Evolutionary conservation across 2,797 vertebrate genomes (phyloP).

Genomic region (Sebastes jordani): DNA sequence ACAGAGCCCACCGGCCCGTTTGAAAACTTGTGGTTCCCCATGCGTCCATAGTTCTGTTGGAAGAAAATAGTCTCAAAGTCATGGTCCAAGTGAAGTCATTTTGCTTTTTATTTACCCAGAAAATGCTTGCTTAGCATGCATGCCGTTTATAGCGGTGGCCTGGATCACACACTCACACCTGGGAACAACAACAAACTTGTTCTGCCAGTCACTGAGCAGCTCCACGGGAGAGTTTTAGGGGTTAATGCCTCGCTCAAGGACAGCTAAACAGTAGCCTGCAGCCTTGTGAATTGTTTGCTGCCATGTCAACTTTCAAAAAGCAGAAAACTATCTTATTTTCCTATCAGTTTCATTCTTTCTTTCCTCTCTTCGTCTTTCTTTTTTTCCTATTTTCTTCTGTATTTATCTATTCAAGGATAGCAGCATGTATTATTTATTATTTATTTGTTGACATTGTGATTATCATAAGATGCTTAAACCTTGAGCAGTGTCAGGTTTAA

Average conservation of each 20-base stretch:
- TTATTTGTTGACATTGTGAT: not conserved
- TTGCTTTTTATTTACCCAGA: slow-evolving; percentile 14
- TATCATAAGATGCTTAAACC: not conserved
- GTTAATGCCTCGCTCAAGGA: slow-evolving; percentile 32
- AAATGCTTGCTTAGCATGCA: slow-evolving; percentile 24
- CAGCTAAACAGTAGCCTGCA: not conserved
- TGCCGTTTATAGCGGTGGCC: slow-evolving; percentile 34
- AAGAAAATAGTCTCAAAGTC: slow-evolving; percentile 16
- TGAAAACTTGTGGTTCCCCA: not conserved
- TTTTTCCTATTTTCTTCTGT: not conserved
- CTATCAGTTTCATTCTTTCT: not conserved
- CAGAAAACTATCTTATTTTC: not conserved
- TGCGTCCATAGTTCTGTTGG: not conserved
- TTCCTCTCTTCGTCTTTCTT: rapidly evolving
- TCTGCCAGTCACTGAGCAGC: not conserved
- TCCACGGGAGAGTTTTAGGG: not conserved
- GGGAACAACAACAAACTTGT: slow-evolving; percentile 4
- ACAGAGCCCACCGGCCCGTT: not conserved
- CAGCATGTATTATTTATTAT: not conserved
- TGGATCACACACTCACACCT: slow-evolving; percentile 35
- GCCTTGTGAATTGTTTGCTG: not conserved
- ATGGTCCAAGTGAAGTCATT: not conserved
- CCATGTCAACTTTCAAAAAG: not conserved
- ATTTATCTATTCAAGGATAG: not conserved
- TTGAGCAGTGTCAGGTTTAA: not conserved